phyloP scores from a whole-genome alignment of 2,888 invertebrate species.

The Ethmia dodecea region DNA sequence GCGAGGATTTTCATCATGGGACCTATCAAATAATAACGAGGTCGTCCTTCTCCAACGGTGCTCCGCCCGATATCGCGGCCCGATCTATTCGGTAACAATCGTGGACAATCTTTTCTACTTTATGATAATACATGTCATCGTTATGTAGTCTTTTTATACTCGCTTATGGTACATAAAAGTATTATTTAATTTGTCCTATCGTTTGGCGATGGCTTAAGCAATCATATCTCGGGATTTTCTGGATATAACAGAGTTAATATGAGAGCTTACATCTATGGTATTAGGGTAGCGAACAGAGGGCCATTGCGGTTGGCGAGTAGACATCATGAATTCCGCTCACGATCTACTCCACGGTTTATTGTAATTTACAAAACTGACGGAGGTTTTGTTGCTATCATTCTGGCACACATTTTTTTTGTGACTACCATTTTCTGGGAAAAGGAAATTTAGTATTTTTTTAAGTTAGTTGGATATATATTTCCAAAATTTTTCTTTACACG shows the following conservation, averaged over 20 bases:
- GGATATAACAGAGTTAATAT: constrained; percentile 48
- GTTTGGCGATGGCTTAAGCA: too few species aligned
- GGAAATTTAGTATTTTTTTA: too few species aligned
- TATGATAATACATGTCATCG: constrained; percentile 53
- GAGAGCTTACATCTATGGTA: constrained; percentile 48
- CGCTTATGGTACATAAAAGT: constrained; percentile 31
- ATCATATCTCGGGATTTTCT: constrained; percentile 20
- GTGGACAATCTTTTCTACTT: constrained; percentile 58
- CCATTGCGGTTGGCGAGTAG: constrained; percentile 53
- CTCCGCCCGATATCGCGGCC: constrained; percentile 51
- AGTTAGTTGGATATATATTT: too few species aligned
- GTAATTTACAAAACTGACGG: constrained; percentile 73
- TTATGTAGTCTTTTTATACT: constrained; percentile 42
- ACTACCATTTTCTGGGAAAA: constrained; percentile 32
- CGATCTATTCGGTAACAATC: constrained; percentile 56
- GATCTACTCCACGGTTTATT: constrained; percentile 67
- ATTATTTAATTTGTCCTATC: too few species aligned
- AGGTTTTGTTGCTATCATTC: constrained; percentile 59
- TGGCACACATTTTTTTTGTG: constrained; percentile 54
- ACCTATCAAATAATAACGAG: constrained; percentile 72
- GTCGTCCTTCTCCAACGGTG: constrained; percentile 52
- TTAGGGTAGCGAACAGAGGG: constrained; percentile 45
- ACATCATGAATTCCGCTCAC: constrained; percentile 65
- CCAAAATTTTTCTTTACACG: too few species aligned
- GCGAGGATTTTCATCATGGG: constrained; percentile 66